phyloP scores from a whole-genome alignment of 2,888 invertebrate species.

The Philhelius pedissequus region DNA sequence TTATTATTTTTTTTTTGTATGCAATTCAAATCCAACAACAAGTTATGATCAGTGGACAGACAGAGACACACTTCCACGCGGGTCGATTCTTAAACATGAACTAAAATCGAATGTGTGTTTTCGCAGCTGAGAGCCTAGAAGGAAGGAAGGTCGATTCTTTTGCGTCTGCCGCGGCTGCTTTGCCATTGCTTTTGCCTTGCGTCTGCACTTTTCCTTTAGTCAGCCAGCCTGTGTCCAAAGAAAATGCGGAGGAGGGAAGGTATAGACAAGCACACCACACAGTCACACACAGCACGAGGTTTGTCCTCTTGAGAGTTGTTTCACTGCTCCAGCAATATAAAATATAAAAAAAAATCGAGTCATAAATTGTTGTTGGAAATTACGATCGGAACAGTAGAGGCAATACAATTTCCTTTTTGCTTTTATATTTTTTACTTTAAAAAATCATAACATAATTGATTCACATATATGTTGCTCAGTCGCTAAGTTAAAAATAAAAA shows the following conservation, averaged over 20 bases:
- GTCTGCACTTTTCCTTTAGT: not conserved
- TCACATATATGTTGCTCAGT: too few species aligned
- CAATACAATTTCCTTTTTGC: not conserved
- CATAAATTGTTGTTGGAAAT: not conserved
- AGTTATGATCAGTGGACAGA: not conserved
- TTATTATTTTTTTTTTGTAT: not conserved
- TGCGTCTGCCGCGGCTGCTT: slow-evolving; percentile 42
- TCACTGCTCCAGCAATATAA: slow-evolving; percentile 11
- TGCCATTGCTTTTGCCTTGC: slow-evolving; percentile 1
- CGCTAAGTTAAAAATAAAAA: too few species aligned
- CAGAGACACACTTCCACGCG: slow-evolving; percentile 48
- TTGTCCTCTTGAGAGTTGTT: slow-evolving; percentile 53
- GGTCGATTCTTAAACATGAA: slow-evolving; percentile 48
- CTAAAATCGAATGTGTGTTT: slow-evolving; percentile 42
- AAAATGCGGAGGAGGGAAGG: slow-evolving; percentile 45
- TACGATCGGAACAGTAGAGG: slow-evolving; percentile 41
- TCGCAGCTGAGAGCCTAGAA: slow-evolving; percentile 54
- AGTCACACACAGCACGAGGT: slow-evolving; percentile 28
- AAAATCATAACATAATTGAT: too few species aligned
- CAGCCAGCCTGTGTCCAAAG: not conserved
- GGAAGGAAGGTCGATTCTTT: slow-evolving; percentile 47
- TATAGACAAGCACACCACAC: slow-evolving; percentile 19
- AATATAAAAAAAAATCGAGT: slow-evolving; percentile 28
- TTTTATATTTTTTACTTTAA: too few species aligned
- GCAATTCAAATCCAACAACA: slow-evolving; percentile 12